Base-by-base conservation (phyloP, 92 coral and sea anemone genomes). In the Porites divaricata region DNA sequence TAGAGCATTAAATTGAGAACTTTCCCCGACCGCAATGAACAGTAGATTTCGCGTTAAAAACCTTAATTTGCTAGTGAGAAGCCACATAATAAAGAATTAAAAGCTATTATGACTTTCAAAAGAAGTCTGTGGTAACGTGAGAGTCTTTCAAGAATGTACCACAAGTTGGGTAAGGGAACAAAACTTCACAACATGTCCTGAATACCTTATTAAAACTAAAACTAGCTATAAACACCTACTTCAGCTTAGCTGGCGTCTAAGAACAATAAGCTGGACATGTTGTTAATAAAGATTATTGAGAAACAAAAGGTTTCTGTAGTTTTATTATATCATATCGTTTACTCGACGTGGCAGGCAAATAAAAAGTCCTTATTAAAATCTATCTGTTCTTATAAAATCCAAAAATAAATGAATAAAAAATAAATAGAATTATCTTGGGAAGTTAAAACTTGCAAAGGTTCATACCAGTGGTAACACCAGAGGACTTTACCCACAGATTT, bases 1-100 rank as follows among this genome's bases (percentile, higher is more conserved):
- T 57, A 76, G 41, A 68, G 75, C 50, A 63, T 77, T 89, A 76
- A 89, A 72, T 71, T 79, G 85, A 89, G 82, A 75, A 56, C 24
- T 59, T 64, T 63, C 71, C 84, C 75, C 80, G 35, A 64, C 63
- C n/a, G 72, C 64, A 80, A 11, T 69, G 83, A 77, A 83, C 74
- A 70, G 58, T 57, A 74, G 80, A 76, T 74, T 67, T 78, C 71
- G 62, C 58, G 67, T 74, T 83, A 58, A 70, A 70, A 80, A 64
- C 66, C 9, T 57, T 58, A 82, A 72, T 62, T 72, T 26, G 84
- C 24, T 9, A 28, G 13, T 26, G 23, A 20, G 48, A 67, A 80
- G 65, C 84, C 76, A 80, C 75, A 52, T 54, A 54, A 51, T 52
- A 28, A 51, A 53, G 75, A 80, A 52, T 79, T 76, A 59, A 77